These are phyloP conservation scores for Mastomys coucha DNA, from an alignment of 2,113 vertebrate species.

Conservation along the genomic window DNA sequence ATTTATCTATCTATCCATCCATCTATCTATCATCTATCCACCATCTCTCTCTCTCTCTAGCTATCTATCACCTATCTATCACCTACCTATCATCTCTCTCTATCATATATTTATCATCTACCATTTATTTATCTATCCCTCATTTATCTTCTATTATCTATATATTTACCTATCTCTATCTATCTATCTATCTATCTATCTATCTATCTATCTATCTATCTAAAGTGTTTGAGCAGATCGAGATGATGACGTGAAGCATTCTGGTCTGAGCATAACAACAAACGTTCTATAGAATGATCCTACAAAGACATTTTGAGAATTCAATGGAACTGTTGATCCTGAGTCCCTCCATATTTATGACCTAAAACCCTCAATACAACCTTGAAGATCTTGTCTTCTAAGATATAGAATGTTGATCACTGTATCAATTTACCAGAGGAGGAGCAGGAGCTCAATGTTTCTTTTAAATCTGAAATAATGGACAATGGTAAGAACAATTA, in stretches of 20 bases:
- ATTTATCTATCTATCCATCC: not conserved
- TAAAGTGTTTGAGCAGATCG: conserved; percentile 89
- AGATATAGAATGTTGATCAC: conserved; percentile 94
- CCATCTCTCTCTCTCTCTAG: too few relatives aligned
- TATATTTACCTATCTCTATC: not conserved
- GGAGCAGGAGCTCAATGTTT: conserved; percentile 93
- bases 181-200: not conserved
- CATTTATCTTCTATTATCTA: not conserved
- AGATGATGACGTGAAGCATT: conserved; percentile 94
- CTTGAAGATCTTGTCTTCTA: conserved; percentile 90
- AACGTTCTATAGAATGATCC: conserved; percentile 90
- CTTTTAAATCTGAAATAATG: conserved; percentile 93
- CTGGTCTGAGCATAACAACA: conserved; percentile 93
- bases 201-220: too few relatives aligned
- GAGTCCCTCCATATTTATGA: conserved; percentile 91
- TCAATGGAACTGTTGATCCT: conserved; percentile 95
- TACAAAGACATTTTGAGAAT: conserved; percentile 92
- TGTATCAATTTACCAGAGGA: conserved; percentile 96
- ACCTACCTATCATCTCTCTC: not conserved
- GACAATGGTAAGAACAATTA: not conserved
- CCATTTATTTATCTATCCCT: not conserved
- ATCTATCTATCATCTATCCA: not conserved
- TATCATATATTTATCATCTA: not conserved
- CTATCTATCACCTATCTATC: too few relatives aligned
- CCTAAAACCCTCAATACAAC: conserved; percentile 91